Evolutionary conservation across 2,888 invertebrate genomes (phyloP), one percentile per base, ranked within the genome.

Genomic region (Hyles lineata): DNA sequence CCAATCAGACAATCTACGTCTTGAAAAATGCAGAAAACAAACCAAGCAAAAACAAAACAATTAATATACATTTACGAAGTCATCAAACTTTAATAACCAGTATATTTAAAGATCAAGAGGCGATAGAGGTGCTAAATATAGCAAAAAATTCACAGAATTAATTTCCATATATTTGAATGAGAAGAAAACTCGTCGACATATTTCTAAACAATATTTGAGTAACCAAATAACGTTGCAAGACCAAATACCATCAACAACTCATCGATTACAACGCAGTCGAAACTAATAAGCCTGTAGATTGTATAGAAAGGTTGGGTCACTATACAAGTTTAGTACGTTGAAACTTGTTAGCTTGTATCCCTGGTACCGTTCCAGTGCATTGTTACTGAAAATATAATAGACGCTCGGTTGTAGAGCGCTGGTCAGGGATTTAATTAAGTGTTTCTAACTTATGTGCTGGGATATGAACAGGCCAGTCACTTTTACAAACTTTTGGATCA

Each of bases 271-370:
- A 11, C 23, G 15, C 5, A 9, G 19, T 11, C n/a, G 5, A 72
- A 15, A 50, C 50, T 63, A 43, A 72, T 23, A 23, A 59, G n/a
- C 2, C n/a, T 43, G 17, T n/a, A 62, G 15, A 43, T 43, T 43
- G 50, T 61, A 61, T 81, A 84, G 79, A 79, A 80, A 79, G 79
- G 78, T 80, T 82, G 59, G 80, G 75, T 79, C 80, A 80, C 75
- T 63, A 76, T 78, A 78, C 80, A 79, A 80, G 76, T 81, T 77
- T 71, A 23, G 76, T 81, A 80, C 78, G 77, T 77, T 85, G 85
- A 85, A 85, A 88, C 81, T 86, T 88, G 85, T 85, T 85, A 87
- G 85, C 85, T 87, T 82, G 79, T 75, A 84, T 85, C 74, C 76
- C 77, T 77, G 72, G 74, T 74, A 74, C 78, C 71, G 74, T 74